These are phyloP conservation scores for Blera fallax DNA, from an alignment of 2,888 invertebrate species.

Conservation along the genomic window DNA sequence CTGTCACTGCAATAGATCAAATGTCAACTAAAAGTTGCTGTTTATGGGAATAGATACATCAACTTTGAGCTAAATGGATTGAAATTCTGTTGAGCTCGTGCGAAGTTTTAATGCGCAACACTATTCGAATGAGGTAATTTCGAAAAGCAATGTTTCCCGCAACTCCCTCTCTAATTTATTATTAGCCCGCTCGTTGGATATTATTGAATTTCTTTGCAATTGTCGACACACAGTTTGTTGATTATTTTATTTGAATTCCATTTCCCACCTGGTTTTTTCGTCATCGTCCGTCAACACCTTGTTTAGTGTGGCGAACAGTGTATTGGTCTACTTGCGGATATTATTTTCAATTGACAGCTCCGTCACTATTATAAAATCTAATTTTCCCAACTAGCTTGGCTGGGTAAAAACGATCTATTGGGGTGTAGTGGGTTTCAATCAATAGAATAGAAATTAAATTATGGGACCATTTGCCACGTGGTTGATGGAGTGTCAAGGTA, in stretches of 20 bases:
- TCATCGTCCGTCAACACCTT: constrained; percentile 4
- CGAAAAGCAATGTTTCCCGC: neutral
- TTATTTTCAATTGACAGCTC: neutral
- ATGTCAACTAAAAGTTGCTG: constrained; percentile 40
- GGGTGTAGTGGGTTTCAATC: neutral
- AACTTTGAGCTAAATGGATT: neutral
- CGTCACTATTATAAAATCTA: neutral
- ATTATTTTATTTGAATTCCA: constrained; percentile 4
- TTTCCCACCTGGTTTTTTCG: neutral
- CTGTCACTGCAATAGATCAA: constrained; percentile 37
- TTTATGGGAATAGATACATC: constrained; percentile 1
- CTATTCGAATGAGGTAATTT: constrained; percentile 26
- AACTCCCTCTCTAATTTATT: neutral
- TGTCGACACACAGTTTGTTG: neutral
- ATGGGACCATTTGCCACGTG: too few relatives aligned
- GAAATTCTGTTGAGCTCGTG: neutral
- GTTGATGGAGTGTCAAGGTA: too few relatives aligned
- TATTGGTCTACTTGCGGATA: neutral
- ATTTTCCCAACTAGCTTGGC: neutral
- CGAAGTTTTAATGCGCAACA: constrained; percentile 8
- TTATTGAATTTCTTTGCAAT: constrained; percentile 2
- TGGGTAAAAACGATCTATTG: neutral
- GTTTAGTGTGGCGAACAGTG: neutral
- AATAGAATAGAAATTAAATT: too few relatives aligned
- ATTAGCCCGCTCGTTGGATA: neutral